Evolutionary conservation across 1,140 invertebrate genomes (phyloP).

Genomic region (Drosophila sp.): DNA sequence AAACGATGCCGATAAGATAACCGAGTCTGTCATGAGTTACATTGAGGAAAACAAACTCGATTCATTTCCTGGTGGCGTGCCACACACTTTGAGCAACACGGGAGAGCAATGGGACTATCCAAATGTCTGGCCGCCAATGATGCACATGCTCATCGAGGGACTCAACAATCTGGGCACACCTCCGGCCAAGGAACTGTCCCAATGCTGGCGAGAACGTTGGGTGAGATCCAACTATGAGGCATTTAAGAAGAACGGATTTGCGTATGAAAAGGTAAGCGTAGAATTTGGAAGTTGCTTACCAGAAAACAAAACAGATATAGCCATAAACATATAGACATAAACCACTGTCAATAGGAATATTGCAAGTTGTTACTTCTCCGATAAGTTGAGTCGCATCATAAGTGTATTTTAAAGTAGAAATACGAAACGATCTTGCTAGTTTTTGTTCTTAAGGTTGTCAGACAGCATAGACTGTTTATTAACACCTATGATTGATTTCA

Average conservation of each 20-base stretch:
- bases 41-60: constrained; percentile 89
- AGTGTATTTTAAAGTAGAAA: too few species aligned
- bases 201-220: constrained; percentile 91
- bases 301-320: too few species aligned
- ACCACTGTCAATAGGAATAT: too few species aligned
- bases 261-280: constrained; percentile 94
- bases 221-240: constrained; percentile 92
- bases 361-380: too few species aligned
- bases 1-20: constrained; percentile 87
- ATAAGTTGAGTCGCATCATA: too few species aligned
- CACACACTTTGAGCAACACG: constrained; percentile 91
- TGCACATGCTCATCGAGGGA: constrained; percentile 92
- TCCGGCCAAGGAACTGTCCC: constrained; percentile 89
- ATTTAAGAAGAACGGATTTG: constrained; percentile 89
- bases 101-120: constrained; percentile 98
- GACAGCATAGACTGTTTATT: too few species aligned
- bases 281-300: too few species aligned
- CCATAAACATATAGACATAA: too few species aligned
- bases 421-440: too few species aligned
- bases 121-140: constrained; percentile 95
- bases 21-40: constrained; percentile 90
- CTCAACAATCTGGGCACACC: constrained; percentile 88
- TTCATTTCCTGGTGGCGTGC: constrained; percentile 88
- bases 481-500: too few species aligned
- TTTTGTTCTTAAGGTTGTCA: too few species aligned